Base-by-base conservation (phyloP, 2,888 invertebrate genomes). In the Chloroclysta siterata region DNA sequence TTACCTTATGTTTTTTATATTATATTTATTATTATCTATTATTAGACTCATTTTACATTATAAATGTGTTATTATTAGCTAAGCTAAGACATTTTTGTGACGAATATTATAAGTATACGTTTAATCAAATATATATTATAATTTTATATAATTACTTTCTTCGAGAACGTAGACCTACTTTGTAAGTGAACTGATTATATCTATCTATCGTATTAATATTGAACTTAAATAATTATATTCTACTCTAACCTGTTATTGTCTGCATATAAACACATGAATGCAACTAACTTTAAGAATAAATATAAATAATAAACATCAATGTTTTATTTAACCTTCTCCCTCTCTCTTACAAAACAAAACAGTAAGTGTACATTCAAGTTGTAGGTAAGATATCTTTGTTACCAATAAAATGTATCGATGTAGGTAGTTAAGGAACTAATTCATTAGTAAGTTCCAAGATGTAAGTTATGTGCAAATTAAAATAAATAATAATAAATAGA, bases 31-130 rank as follows among this genome's bases (percentile, higher is more conserved):
- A n/a, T n/a, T n/a, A n/a, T n/a, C n/a, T n/a, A n/a, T n/a, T 41
- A 56, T 60, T 60, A 39, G 11, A 55, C 17, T 60, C 41, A 52
- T 55, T 56, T 46, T 61, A 51, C 58, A 59, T 65, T 63, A 52
- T 71, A 64, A 71, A 71, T 78, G 69, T 78, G 70, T 73, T 77
- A 54, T 42, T 15, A 48, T 51, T 55, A 64, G 59, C 55, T 52
- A 60, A 60, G 55, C 59, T 79, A 66, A 72, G 74, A 79, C 77
- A 73, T 76, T 66, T 73, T 66, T 73, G 74, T 76, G 71, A 66
- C 71, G 39, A 11, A 11, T 46, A 44, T 44, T 63, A 59, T 55
- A 50, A 48, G 33, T 33, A 72, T 74, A 51, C 70, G 69, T 67
- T 66, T 68, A 70, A 68, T 66, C 70, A 53, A 48, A 44, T 44